Conservation (phyloP, 2,888 invertebrate genomes). For the Machimus rusticus region DNA sequence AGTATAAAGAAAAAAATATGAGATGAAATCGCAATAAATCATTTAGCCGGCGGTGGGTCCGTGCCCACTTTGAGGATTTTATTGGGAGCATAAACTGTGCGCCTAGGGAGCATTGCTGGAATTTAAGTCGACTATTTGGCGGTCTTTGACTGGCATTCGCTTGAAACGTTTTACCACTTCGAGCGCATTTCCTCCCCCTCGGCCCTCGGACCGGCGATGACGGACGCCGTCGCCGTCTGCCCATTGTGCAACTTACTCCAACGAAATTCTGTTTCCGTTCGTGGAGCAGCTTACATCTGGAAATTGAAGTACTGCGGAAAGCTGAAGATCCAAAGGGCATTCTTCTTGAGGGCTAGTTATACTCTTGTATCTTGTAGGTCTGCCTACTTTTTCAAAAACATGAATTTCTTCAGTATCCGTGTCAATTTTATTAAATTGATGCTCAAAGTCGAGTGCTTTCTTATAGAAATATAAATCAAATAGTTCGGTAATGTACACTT, state of each 20-base stretch:
- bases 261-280: neutral
- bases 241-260: neutral
- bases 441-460: neutral
- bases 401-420: neutral
- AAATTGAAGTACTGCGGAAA: neutral
- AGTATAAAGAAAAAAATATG: neutral
- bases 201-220: neutral
- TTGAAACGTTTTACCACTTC: neutral
- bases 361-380: neutral
- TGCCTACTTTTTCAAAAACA: neutral
- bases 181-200: neutral
- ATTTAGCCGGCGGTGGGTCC: neutral
- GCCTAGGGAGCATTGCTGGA: neutral
- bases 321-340: neutral
- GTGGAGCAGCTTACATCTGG: neutral
- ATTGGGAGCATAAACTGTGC: neutral
- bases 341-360: neutral
- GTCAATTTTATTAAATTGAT: neutral
- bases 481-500: too few species aligned
- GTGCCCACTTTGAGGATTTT: slow-evolving; percentile 1
- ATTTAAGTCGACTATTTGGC: neutral
- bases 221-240: neutral
- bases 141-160: neutral
- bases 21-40: slow-evolving; percentile 21
- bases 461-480: neutral